Evolutionary conservation across 2,113 vertebrate genomes (phyloP), one percentile per base, ranked within the genome.

Genomic region (Chionomys nivalis): DNA sequence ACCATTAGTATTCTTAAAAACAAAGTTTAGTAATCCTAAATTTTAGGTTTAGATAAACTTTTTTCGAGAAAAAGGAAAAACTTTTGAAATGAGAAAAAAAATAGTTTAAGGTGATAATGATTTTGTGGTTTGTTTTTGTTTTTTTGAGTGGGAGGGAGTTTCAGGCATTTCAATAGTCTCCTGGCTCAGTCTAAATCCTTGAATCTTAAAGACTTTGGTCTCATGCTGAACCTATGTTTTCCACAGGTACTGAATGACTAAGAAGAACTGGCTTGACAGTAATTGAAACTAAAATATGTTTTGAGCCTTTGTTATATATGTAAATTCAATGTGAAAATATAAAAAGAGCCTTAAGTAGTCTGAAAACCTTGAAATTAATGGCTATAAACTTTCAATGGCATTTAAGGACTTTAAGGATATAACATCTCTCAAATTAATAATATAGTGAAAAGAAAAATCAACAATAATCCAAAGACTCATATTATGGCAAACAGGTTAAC

Each of bases 401-500:
- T 44, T 33, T 79, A 87, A 78, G 61, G 89, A 90, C 36, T 12
- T 68, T 78, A 89, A 83, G 31, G 31, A n/a, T 47, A 66, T 24
- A 44, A 3, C 19, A 21, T 52, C 7, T 75, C 26, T 90, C 63
- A 93, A 94, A 49, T 73, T 79, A 89, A 68, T 87, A 91, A 70
- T 26, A 12, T 0, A 94, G 28, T 7, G 47, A 78, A 24, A 72
- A 21, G 17, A 68, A 73, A 96, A 65, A 75, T 7, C n/a, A 39
- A 87, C 4, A 79, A 96, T 39, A 88, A 1, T 78, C 73, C 58
- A 96, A 93, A 96, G 33, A 39, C 24, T 47, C 28, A 88, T 52
- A 63, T 77, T 97, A 36, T 36, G 47, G 0, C 63, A 94, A 93
- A 88, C 4, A 92, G 78, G 75, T 94, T 96, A 77, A 23, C 93